Percentiles rank a stretch among this genome's conserved stretches.
phyloP scores from a whole-genome alignment of 2,888 invertebrate genomes.

The Agrochola litura region DNA sequence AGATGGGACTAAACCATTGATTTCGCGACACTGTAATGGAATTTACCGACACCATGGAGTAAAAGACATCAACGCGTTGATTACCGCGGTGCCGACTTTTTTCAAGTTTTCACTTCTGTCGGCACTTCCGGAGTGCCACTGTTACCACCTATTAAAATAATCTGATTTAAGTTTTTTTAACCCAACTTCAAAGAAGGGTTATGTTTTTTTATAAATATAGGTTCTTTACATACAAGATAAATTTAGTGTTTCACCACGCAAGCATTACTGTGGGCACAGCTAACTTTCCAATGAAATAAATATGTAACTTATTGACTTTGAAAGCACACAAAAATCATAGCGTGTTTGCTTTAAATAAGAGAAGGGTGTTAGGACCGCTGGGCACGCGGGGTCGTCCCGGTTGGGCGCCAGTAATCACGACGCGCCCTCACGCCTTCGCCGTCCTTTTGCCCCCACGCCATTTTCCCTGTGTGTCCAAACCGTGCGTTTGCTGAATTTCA shows the following conservation, averaged over 20 bases:
- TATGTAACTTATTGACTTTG: constrained; percentile 33
- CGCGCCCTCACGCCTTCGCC: constrained; percentile 84
- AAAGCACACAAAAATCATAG: constrained; percentile 48
- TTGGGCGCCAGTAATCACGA: constrained; percentile 84
- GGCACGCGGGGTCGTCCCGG: constrained; percentile 80
- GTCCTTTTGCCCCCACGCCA: constrained; percentile 59
- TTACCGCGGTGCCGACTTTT: too few relatives aligned
- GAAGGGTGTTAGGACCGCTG: constrained; percentile 59
- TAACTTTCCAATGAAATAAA: constrained; percentile 13
- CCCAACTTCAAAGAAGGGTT: background rate
- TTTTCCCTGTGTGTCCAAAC: constrained; percentile 71
- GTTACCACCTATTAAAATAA: too few relatives aligned
- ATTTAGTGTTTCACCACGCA: background rate
- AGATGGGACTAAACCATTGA: too few relatives aligned
- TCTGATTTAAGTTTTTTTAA: too few relatives aligned
- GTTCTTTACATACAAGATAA: background rate
- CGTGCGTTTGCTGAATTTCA: constrained; percentile 79
- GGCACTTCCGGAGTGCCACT: too few relatives aligned
- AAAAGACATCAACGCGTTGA: too few relatives aligned
- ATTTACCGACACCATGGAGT: too few relatives aligned
- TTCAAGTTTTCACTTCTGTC: too few relatives aligned
- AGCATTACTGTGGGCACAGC: background rate
- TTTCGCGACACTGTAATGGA: too few relatives aligned
- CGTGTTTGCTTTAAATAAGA: constrained; percentile 63
- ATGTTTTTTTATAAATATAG: background rate